Conservation (phyloP, 2,113 vertebrate species). For the Paramisgurnus dabryanus region DNA sequence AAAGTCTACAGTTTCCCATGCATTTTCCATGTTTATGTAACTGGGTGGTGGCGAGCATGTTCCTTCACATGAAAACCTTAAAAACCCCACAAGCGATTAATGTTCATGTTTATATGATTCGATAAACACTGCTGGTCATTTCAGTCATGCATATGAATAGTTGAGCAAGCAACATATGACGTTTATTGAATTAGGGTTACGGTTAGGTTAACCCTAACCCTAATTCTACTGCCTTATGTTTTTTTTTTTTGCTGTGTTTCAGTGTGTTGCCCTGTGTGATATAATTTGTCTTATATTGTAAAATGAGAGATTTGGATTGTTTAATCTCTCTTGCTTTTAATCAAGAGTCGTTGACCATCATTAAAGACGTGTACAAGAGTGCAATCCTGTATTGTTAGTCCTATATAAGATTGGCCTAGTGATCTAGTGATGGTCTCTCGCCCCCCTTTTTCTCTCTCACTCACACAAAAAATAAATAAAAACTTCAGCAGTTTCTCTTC, state of each 20-base stretch:
- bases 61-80: neutral
- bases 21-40: neutral
- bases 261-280: neutral
- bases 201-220: no score
- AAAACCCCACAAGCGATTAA: neutral
- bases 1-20: neutral
- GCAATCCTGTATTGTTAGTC: constrained; percentile 45
- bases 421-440: constrained; percentile 27
- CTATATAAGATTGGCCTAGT: constrained; percentile 57
- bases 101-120: constrained; percentile 24
- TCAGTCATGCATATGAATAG: neutral
- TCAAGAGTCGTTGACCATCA: constrained; percentile 62
- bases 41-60: neutral
- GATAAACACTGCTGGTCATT: neutral
- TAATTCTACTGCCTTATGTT: neutral
- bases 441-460: constrained; percentile 3
- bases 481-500: neutral
- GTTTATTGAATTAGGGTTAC: neutral
- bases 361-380: constrained; percentile 54
- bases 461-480: neutral
- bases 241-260: neutral
- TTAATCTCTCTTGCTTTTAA: constrained; percentile 32
- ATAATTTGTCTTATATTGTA: constrained; percentile 34
- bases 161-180: neutral
- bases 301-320: constrained; percentile 40